A percentile compares a stretch with the other conserved stretches of the same genome.
Conservation (phyloP, 2,888 invertebrate genomes). For the Tromatobia lineatoria region DNA sequence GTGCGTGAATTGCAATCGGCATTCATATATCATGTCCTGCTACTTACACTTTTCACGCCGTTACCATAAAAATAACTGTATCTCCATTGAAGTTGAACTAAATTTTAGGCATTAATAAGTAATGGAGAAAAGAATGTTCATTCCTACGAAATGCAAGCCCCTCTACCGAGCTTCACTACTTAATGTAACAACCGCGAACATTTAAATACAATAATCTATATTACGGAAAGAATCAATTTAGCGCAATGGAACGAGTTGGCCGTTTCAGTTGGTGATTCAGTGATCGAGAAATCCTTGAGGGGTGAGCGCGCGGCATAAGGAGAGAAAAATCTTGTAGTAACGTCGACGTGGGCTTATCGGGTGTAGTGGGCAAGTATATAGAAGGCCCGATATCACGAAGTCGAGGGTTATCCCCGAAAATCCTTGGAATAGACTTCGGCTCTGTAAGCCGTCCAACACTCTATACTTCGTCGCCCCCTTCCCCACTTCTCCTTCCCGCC, state of each 20-base stretch:
- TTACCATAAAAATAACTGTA: too few species aligned
- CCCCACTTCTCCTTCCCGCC: neutral
- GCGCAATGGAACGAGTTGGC: constrained; percentile 2
- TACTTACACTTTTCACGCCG: too few species aligned
- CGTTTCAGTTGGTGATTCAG: neutral
- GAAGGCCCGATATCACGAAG: constrained; percentile 74
- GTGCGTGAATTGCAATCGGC: too few species aligned
- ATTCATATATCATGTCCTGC: too few species aligned
- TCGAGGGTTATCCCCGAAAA: constrained; percentile 78
- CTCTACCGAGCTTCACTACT: too few species aligned
- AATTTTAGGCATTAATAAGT: too few species aligned
- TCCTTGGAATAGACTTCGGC: constrained; percentile 77
- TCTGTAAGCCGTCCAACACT: constrained; percentile 74
- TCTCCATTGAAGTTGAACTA: too few species aligned
- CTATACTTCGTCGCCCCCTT: constrained; percentile 38
- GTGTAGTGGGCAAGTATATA: constrained; percentile 18
- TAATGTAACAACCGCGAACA: neutral
- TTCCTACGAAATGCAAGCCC: too few species aligned
- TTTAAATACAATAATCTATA: neutral
- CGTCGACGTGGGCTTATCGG: constrained; percentile 56
- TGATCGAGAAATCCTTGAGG: constrained; percentile 19
- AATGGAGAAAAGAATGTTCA: too few species aligned
- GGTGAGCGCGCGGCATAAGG: constrained; percentile 5
- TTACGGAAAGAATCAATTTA: constrained; percentile 1
- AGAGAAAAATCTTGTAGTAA: constrained; percentile 65